Conservation (phyloP, 2,797 vertebrate genomes). For the Oreortyx pictus region DNA sequence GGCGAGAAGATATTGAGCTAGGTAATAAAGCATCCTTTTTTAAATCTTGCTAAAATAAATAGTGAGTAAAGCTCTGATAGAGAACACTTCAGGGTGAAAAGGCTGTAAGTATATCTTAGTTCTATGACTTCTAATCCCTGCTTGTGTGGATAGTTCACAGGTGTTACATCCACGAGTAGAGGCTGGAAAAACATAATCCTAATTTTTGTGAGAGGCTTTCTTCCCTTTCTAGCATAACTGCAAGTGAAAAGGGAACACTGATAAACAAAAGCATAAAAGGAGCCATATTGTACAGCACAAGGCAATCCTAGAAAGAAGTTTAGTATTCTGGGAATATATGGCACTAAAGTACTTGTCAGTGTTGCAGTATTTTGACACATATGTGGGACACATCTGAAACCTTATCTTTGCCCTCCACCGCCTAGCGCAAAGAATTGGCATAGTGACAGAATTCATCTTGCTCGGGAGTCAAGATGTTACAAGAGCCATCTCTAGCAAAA, state of each 20-base stretch:
- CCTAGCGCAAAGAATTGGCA: conserved; percentile 35
- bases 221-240: not conserved
- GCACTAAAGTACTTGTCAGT: conserved; percentile 57
- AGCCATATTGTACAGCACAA: not conserved
- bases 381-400: conserved; percentile 56
- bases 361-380: conserved; percentile 56
- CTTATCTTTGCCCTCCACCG: conserved; percentile 52
- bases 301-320: conserved; percentile 2
- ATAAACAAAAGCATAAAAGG: conserved; percentile 1
- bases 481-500: not conserved
- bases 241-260: not conserved
- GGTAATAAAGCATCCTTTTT: conserved; percentile 41
- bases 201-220: not conserved
- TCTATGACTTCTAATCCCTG: not conserved
- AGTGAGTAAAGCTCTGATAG: conserved; percentile 28
- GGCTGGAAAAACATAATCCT: not conserved
- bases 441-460: conserved; percentile 52
- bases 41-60: conserved; percentile 29
- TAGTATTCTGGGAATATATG: conserved; percentile 29
- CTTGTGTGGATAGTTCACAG: not conserved
- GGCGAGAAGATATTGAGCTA: conserved; percentile 4
- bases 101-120: not conserved
- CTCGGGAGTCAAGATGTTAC: conserved; percentile 44
- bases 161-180: not conserved
- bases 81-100: conserved; percentile 14